Base-by-base conservation (phyloP, 2,113 vertebrate species). In the Rhodinocichla rosea region DNA sequence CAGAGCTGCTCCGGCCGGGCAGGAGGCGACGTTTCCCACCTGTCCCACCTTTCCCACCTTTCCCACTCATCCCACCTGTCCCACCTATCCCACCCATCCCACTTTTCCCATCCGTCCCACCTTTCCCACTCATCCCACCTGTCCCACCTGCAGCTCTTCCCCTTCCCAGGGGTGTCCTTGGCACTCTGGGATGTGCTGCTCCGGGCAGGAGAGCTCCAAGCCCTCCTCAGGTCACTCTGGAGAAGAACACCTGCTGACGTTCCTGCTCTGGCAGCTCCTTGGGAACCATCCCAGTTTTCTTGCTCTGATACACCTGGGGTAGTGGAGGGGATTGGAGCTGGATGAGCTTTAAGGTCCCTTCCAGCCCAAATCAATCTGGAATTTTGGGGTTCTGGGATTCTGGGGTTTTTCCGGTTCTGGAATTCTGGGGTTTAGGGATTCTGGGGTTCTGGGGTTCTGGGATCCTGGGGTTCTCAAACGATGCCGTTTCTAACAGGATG, bases 221-320 rank as follows among this genome's bases (percentile, higher is more conserved):
- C 47, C 49, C 24, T 4, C 17, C 2, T 0, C 44, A 15, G 37
- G 44, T 7, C 30, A 35, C 26, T 9, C 4, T 2, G 26, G 37
- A 65, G 59, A 45, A 40, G 5, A 50, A 15, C 49, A 50, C 49
- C 12, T 1, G n/a, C 35, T 3, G 52, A 30, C 4, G 3, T 60
- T 82, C 33, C 49, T 37, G 11, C 47, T 63, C 67, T 3, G 55
- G n/a, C 19, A 63, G 16, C 20, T 73, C 35, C 40, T 35, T 11
- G 37, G 62, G 64, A 92, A 65, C 23, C 13, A 60, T 7, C 67
- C 22, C 40, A 1, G 3, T 21, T 13, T 56, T 5, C 26, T 10
- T 15, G 21, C 18, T 15, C 49, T 17, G 49, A 12, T 4, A 11
- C 17, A 5, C 42, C 40, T 3, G 42, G 35, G 21, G 4, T 0